These are phyloP conservation scores for Nasua narica DNA, from an alignment of 2,797 vertebrate genomes.

Conservation along the genomic window DNA sequence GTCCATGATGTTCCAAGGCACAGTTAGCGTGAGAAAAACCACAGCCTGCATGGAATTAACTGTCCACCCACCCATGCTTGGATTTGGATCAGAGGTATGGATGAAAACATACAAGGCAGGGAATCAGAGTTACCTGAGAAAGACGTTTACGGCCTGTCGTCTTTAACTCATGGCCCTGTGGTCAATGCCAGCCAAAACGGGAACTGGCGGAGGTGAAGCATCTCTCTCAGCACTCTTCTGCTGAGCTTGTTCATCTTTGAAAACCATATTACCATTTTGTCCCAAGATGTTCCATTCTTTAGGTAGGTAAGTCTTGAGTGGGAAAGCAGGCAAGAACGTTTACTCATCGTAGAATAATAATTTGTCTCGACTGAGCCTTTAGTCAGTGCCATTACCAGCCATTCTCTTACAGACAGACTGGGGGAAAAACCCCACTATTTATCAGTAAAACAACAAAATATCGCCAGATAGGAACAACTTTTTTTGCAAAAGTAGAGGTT, in stretches of 20 bases:
- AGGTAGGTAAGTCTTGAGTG: conserved; percentile 17
- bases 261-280: neutral
- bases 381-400: neutral
- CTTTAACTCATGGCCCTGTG: neutral
- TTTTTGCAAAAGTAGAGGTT: neutral
- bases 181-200: neutral
- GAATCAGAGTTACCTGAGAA: neutral
- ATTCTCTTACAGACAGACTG: neutral
- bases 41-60: neutral
- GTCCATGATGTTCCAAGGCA: neutral
- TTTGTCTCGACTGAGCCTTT: conserved; percentile 2
- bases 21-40: neutral
- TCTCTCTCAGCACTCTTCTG: neutral
- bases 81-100: neutral
- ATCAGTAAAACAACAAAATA: neutral
- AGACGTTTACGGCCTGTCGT: neutral
- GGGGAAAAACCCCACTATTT: neutral
- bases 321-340: neutral
- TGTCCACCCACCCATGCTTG: neutral
- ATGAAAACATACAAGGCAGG: neutral
- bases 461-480: neutral
- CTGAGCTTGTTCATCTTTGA: neutral
- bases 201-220: neutral
- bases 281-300: neutral
- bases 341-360: neutral